phyloP scores from a whole-genome alignment of 1,140 invertebrate species.

The Drosophila busckii region DNA sequence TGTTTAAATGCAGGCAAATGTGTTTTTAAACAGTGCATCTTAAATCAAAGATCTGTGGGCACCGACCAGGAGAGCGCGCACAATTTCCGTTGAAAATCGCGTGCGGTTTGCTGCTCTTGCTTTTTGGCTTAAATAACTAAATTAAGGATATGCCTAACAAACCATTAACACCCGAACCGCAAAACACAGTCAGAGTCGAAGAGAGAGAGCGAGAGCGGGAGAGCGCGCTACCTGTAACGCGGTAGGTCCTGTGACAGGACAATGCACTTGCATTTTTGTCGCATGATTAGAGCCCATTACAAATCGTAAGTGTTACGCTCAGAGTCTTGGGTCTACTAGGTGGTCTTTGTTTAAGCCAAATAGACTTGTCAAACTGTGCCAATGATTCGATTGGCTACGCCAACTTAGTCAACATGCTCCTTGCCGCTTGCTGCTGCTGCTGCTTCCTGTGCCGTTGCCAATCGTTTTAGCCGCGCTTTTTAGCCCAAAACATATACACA shows the following conservation, averaged over 20 bases:
- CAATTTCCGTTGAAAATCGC: constrained; percentile 62
- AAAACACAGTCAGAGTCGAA: constrained; percentile 18
- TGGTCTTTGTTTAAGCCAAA: constrained; percentile 41
- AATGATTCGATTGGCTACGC: constrained; percentile 75
- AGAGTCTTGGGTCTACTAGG: constrained; percentile 30
- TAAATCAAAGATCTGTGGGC: constrained; percentile 68
- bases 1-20: constrained; percentile 58
- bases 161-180: constrained; percentile 74
- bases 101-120: too few relatives aligned
- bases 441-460: constrained; percentile 50
- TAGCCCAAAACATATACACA: constrained; percentile 39
- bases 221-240: constrained; percentile 50
- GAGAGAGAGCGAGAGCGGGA: background rate
- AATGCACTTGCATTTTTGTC: constrained; percentile 38
- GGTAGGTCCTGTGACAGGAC: constrained; percentile 45
- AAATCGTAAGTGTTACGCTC: constrained; percentile 75
- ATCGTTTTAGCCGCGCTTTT: constrained; percentile 70
- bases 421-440: constrained; percentile 16
- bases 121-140: constrained; percentile 54
- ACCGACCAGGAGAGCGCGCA: constrained; percentile 12
- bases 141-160: constrained; percentile 65
- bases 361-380: constrained; percentile 73
- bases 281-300: constrained; percentile 70
- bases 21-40: constrained; percentile 68
- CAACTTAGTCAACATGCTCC: constrained; percentile 66